Evolutionary conservation across 2,888 invertebrate genomes (phyloP), one percentile per base, ranked within the genome.

Genomic region (Choristoneura rosaceana): DNA sequence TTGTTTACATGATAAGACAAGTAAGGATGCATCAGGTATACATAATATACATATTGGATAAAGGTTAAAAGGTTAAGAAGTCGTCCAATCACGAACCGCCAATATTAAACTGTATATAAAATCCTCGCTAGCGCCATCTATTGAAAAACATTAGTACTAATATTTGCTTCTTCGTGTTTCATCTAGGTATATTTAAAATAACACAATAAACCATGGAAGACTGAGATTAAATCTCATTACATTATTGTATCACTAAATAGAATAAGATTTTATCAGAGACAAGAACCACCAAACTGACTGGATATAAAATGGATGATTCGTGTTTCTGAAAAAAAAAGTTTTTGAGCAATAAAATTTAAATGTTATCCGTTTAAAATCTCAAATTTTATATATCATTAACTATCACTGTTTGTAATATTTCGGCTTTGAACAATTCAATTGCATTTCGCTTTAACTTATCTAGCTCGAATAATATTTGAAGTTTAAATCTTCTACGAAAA

Each of bases 201-300:
- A 47, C 50, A 50, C 33, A 47, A 43, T 43, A 61, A 43, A 43
- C 43, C 17, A 12, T 12, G 47, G 41, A 68, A 68, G 68, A 68
- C 68, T 60, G 68, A 60, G 68, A 68, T 68, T 15, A 68, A 68
- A 60, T 68, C 68, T 68, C 68, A 68, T 52, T 47, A 4, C n/a
- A n/a, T 43, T 60, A 38, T 15, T 38, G 5, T 45, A 67, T 43
- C 17, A 58, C 33, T 63, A 60, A 25, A 52, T 45, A 47, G 43
- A 63, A 63, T 63, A 41, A 55, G 55, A 12, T 55, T 55, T 55
- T 25, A 25, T 25, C 25, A 55, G 55, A 55, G 38, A 50, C 47
- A 34, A 33, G 47, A 4, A 55, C 12, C 17, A 25, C 10, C 4
- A 55, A 55, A 25, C 25, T 55, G 25, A 55, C 17, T 12, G 8